These are phyloP conservation scores for Pseudolaguvia tuberculata DNA, from an alignment of 2,113 vertebrate genomes.

Conservation along the genomic window DNA sequence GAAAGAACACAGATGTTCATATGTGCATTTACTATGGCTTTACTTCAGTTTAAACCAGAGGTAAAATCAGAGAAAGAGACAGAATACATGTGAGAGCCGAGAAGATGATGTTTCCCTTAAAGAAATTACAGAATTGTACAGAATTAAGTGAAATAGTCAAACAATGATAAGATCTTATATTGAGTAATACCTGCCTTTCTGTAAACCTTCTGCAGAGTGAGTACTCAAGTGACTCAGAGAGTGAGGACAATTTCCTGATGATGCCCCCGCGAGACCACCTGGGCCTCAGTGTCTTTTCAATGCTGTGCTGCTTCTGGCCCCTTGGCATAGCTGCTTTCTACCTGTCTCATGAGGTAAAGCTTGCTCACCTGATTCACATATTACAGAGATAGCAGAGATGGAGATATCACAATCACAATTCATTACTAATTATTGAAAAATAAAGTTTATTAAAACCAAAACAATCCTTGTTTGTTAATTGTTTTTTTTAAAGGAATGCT, in stretches of 20 bases:
- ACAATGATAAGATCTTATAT: not conserved
- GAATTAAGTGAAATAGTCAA: not conserved
- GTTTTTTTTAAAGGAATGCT: not conserved
- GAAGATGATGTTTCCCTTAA: no score
- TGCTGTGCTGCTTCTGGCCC: constrained; percentile 97
- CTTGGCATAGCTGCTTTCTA: constrained; percentile 92
- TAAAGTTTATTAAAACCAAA: not conserved
- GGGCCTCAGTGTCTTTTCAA: constrained; percentile 92
- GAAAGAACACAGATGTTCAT: not conserved
- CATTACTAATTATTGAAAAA: not conserved
- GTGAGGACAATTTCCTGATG: constrained; percentile 89
- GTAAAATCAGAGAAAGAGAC: no score
- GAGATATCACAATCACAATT: not conserved
- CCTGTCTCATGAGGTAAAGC: constrained; percentile 64
- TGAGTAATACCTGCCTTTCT: constrained; percentile 4
- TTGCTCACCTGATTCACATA: not conserved
- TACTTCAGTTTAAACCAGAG: not conserved
- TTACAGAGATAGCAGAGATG: not conserved
- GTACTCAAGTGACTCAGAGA: constrained; percentile 88
- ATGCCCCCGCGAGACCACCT: constrained; percentile 87
- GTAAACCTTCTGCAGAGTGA: constrained; percentile 75
- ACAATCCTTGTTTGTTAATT: no score
- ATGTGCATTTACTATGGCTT: not conserved
- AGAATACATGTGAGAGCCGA: not conserved
- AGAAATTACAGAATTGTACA: no score